Conservation (phyloP, 1,140 invertebrate genomes). For the Ips nitidus region DNA sequence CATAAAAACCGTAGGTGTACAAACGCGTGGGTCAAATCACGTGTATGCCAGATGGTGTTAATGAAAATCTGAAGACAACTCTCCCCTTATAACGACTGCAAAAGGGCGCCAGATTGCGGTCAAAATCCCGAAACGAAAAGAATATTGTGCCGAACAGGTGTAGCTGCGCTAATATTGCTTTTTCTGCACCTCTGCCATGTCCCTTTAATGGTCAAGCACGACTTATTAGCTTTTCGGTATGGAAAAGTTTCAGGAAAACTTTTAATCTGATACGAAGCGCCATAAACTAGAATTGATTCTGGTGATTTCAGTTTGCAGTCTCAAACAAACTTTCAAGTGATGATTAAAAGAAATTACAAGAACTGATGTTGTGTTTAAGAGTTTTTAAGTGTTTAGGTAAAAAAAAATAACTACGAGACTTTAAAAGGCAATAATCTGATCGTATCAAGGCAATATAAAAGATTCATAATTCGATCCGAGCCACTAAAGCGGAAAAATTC, state of each 20-base stretch:
- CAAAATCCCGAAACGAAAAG: slow-evolving; percentile 30
- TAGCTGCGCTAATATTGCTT: slow-evolving; percentile 23
- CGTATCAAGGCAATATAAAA: background rate
- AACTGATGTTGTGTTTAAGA: too few relatives aligned
- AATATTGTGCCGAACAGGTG: slow-evolving; percentile 32
- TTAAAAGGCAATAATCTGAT: background rate
- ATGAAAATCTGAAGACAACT: slow-evolving; percentile 34
- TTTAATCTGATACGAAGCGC: too few relatives aligned
- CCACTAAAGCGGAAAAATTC: slow-evolving; percentile 5
- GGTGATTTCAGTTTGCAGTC: too few relatives aligned
- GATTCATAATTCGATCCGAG: slow-evolving; percentile 5
- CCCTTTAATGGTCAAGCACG: background rate
- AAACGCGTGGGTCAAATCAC: background rate
- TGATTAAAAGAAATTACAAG: too few relatives aligned
- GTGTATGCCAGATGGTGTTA: slow-evolving; percentile 28
- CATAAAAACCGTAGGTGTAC: slow-evolving; percentile 25
- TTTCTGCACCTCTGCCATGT: slow-evolving; percentile 21
- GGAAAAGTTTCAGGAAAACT: too few relatives aligned
- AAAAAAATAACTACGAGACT: too few relatives aligned
- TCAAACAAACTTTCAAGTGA: too few relatives aligned
- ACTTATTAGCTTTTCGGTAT: too few relatives aligned
- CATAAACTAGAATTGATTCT: too few relatives aligned
- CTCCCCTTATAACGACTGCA: slow-evolving; percentile 17
- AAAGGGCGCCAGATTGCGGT: slow-evolving; percentile 19
- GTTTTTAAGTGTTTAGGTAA: too few relatives aligned